These are phyloP conservation scores for Polyodon spathula DNA, from an alignment of 2,113 vertebrate species.

Conservation along the genomic window DNA sequence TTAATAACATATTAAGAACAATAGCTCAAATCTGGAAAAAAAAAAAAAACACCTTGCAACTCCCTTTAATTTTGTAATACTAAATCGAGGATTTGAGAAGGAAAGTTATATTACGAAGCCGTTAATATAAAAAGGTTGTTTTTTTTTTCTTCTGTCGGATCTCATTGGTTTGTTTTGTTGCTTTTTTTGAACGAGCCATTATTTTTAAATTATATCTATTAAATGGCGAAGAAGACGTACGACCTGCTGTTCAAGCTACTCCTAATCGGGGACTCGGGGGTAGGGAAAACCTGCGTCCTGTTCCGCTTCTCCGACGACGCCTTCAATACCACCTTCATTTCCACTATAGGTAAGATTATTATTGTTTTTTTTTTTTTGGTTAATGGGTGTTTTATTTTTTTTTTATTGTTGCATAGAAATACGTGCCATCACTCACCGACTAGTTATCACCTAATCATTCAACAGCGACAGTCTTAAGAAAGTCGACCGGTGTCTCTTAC, in stretches of 20 bases:
- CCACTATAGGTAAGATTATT: slow-evolving; percentile 85
- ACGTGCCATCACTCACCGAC: too few species aligned
- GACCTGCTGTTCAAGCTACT: slow-evolving; percentile 98
- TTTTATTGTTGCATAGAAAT: too few species aligned
- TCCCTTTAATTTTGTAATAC: slow-evolving; percentile 6
- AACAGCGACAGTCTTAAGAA: too few species aligned
- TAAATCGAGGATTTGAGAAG: background rate
- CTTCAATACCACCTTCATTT: slow-evolving; percentile 98
- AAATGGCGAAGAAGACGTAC: slow-evolving; percentile 98
- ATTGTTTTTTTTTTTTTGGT: too few species aligned
- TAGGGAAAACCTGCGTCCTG: slow-evolving; percentile 95
- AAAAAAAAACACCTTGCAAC: slow-evolving; percentile 20
- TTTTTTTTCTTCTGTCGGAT: slow-evolving; percentile 14
- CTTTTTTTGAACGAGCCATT: slow-evolving; percentile 5
- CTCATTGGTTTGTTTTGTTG: slow-evolving; percentile 15
- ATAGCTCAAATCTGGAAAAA: slow-evolving; percentile 19
- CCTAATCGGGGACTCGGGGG: slow-evolving; percentile 93
- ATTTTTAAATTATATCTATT: slow-evolving; percentile 22
- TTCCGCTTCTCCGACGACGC: slow-evolving; percentile 97
- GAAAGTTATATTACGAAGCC: background rate
- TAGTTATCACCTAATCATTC: too few species aligned
- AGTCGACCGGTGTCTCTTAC: too few species aligned
- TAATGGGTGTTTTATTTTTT: too few species aligned
- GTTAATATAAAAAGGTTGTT: slow-evolving; percentile 12
- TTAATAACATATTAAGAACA: slow-evolving; percentile 29